Percentiles rank a stretch among this genome's conserved stretches.
These are phyloP conservation scores for Anguilla rostrata DNA, from an alignment of 2,113 vertebrate genomes.

Conservation along the genomic window DNA sequence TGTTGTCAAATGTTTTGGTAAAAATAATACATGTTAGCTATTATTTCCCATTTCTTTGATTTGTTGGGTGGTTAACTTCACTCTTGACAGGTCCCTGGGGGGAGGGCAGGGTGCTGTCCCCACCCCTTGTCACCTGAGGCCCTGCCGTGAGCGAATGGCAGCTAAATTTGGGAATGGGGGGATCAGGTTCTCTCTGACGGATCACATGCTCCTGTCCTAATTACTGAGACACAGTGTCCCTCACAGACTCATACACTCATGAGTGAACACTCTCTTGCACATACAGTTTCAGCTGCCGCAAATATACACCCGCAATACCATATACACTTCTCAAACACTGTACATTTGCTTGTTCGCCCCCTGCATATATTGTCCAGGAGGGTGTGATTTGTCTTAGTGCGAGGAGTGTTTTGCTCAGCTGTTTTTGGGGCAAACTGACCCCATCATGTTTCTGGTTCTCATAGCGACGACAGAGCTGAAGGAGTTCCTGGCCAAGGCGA, in stretches of 20 bases:
- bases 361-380: background rate
- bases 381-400: background rate
- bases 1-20: background rate
- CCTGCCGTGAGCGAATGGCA: constrained; percentile 57
- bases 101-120: background rate
- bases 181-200: constrained; percentile 79
- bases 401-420: background rate
- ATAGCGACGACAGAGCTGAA: constrained; percentile 90
- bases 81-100: background rate
- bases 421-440: constrained; percentile 40
- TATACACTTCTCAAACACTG: background rate
- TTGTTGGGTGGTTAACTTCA: background rate
- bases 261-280: background rate
- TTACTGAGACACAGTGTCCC: constrained; percentile 6
- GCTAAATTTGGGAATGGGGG: constrained; percentile 80
- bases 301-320: too few relatives aligned
- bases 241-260: constrained; percentile 9
- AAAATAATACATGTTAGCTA: background rate
- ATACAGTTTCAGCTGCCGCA: background rate
- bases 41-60: background rate
- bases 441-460: constrained; percentile 91
- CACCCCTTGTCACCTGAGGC: constrained; percentile 60
- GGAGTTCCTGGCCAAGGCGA: constrained; percentile 90
- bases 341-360: background rate
- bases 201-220: constrained; percentile 66